Evolutionary conservation across 1,140 invertebrate species (phyloP), one percentile per base, ranked within the genome.

Genomic region (Drosophila bocki): DNA sequence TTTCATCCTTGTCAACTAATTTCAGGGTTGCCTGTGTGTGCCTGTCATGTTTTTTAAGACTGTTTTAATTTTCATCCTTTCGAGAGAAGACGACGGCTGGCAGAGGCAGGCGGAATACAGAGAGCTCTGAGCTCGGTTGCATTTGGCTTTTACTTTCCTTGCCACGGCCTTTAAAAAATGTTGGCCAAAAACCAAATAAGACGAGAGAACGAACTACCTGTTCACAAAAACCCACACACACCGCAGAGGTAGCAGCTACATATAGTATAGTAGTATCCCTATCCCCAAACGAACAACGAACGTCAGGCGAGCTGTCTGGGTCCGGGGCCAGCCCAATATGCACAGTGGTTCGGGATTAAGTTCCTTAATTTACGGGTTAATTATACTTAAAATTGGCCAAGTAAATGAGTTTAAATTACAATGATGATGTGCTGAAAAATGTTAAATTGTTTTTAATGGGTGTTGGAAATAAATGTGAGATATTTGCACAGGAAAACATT

Each of bases 1-100:
- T 82, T 71, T 75, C 83, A 86, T 86, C 84, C 84, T 90, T 88
- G 84, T 90, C 84, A 90, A 88, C 84, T 88, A 88, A 88, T 88
- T 88, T 88, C 84, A 84, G 84, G 84, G 80, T 84, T 88, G 76
- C 26, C 48, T 50, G 29, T 51, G 48, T 67, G 57, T 72, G 67
- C 56, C 76, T 88, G 84, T 88, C 85, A 84, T 88, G 85, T 88
- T 84, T 85, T 86, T 84, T 80, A 88, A 88, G 84, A 69, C 85
- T 88, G 84, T 90, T 88, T 88, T 87, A 78, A 88, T 84, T 84
- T 88, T 83, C 80, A 74, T 74, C 51, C 57, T 70, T 75, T 70
- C 47, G 17, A 45, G 11, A 35, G 26, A 19, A 37, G 17, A 50
- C 33, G 53, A 41, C 13, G 29, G 35, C 17, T 29, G 15, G 35